Evolutionary conservation across 2,888 invertebrate species (phyloP).

Genomic region (Colletes collaris): DNA sequence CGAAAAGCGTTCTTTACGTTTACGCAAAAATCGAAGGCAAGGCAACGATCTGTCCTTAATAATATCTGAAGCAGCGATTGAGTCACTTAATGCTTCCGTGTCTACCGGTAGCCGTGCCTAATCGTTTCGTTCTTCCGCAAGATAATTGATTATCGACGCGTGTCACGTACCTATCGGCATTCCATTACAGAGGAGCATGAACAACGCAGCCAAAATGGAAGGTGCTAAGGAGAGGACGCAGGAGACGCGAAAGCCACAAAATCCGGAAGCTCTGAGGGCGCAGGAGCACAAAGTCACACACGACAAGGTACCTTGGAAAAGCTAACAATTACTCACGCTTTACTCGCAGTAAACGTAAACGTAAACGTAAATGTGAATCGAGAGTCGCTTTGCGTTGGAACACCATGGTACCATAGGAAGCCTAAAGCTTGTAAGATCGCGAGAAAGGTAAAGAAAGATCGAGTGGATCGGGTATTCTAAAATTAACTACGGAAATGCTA

Average conservation of each 20-base stretch:
- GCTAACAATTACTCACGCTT: too few species aligned
- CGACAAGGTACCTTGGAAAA: slow-evolving; percentile 74
- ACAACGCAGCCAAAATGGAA: slow-evolving; percentile 74
- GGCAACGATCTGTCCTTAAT: not conserved
- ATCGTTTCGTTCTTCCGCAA: not conserved
- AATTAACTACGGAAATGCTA: too few species aligned
- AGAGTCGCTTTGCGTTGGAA: not conserved
- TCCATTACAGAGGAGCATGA: slow-evolving; percentile 73
- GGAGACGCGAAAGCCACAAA: slow-evolving; percentile 73
- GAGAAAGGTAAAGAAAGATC: too few species aligned
- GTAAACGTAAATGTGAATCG: too few species aligned
- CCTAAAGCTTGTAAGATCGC: too few species aligned
- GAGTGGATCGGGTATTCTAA: too few species aligned
- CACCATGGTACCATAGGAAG: too few species aligned
- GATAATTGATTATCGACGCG: slow-evolving; percentile 13
- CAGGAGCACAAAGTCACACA: slow-evolving; percentile 81
- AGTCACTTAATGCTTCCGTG: not conserved
- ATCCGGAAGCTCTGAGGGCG: slow-evolving; percentile 74
- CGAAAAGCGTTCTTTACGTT: not conserved
- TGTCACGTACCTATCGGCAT: not conserved
- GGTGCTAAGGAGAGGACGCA: slow-evolving; percentile 65
- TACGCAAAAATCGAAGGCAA: not conserved
- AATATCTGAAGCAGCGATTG: not conserved
- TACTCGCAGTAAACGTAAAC: too few species aligned
- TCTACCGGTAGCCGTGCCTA: not conserved